A percentile compares a stretch with the other conserved stretches of the same genome.
phyloP scores from a whole-genome alignment of 1,140 invertebrate species.

The Orius insidiosus region DNA sequence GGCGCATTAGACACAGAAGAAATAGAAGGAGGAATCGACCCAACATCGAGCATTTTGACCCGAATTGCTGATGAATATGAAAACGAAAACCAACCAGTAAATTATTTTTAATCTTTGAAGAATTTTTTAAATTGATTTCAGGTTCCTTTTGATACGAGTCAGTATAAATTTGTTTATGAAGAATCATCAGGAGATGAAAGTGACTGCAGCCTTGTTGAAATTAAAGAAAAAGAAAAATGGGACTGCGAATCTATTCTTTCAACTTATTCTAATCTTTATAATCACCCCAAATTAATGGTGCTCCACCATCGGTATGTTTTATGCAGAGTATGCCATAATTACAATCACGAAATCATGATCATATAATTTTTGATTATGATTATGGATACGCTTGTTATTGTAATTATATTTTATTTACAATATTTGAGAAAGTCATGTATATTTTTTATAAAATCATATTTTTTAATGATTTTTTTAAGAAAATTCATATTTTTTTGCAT shows the following conservation, averaged over 20 bases:
- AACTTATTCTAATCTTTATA: conserved; percentile 78
- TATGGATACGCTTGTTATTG: too few species aligned
- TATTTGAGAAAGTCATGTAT: too few species aligned
- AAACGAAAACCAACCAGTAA: conserved; percentile 21
- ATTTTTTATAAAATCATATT: too few species aligned
- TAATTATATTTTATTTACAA: background rate
- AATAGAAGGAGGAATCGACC: conserved; percentile 61
- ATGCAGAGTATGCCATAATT: conserved; percentile 4
- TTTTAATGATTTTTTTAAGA: too few species aligned
- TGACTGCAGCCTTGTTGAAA: conserved; percentile 34
- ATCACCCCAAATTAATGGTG: conserved; percentile 78
- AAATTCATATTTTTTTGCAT: too few species aligned
- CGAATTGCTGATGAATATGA: conserved; percentile 39
- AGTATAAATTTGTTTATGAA: background rate
- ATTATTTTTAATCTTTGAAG: background rate
- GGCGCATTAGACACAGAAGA: conserved; percentile 77
- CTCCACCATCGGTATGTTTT: conserved; percentile 44
- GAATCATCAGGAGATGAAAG: conserved; percentile 5
- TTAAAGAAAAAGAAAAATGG: conserved; percentile 57
- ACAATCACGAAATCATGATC: too few species aligned
- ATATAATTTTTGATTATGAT: too few species aligned
- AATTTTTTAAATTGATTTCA: background rate
- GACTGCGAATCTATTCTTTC: conserved; percentile 86
- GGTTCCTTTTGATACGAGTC: background rate
- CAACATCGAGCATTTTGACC: conserved; percentile 45